Conservation (phyloP, 2,113 vertebrate genomes). For the Pimephales promelas region DNA sequence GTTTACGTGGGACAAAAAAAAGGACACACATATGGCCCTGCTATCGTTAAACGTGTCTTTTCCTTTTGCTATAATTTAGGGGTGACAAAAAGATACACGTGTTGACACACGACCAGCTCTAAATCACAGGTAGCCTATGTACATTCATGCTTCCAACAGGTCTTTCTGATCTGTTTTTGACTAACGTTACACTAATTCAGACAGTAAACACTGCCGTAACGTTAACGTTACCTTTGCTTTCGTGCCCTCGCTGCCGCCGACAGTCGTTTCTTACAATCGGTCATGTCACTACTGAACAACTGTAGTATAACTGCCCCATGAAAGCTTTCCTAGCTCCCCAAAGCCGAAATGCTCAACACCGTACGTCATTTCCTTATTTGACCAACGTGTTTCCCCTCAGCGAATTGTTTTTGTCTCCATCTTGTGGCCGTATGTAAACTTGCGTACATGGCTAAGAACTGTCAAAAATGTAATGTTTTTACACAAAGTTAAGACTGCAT, state of each 20-base stretch:
- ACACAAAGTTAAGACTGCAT: background rate
- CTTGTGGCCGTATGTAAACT: conserved; percentile 37
- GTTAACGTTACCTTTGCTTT: conserved; percentile 39
- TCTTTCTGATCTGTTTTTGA: background rate
- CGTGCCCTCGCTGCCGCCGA: background rate
- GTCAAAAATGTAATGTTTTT: background rate
- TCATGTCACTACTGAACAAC: conserved; percentile 5
- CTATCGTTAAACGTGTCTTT: background rate
- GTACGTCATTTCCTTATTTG: conserved; percentile 77
- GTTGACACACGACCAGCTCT: conserved; percentile 22
- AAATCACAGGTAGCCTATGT: background rate
- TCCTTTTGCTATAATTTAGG: background rate
- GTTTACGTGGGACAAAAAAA: background rate
- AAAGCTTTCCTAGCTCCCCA: background rate
- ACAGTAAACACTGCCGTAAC: background rate
- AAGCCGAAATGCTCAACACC: background rate
- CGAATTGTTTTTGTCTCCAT: conserved; percentile 41
- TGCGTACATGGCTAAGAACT: background rate
- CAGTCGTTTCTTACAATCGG: background rate
- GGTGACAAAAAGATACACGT: conserved; percentile 40
- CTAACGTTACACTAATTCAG: background rate
- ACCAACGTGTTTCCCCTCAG: conserved; percentile 8
- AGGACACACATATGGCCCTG: background rate
- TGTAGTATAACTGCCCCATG: background rate
- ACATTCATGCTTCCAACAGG: background rate